Evolutionary conservation across 2,113 vertebrate species (phyloP).

Genomic region (Nibea coibor): DNA sequence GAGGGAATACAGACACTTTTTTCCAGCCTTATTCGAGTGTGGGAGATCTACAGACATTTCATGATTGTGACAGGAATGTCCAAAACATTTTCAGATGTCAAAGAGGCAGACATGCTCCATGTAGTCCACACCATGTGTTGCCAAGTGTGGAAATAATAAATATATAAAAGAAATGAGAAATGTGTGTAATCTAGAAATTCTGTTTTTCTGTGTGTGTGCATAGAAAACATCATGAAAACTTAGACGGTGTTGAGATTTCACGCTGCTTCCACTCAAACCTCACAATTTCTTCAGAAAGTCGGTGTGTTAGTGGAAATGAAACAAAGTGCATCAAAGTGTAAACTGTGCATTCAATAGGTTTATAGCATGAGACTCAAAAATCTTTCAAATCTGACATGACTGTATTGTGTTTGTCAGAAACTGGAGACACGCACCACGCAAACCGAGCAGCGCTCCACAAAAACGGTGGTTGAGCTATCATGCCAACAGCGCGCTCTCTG

Average conservation of each 20-base stretch:
- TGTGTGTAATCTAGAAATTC: not conserved
- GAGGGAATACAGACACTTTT: not conserved
- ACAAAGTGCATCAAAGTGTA: not conserved
- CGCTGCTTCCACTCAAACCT: not conserved
- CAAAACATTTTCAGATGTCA: not conserved
- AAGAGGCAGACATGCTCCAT: conserved; percentile 2
- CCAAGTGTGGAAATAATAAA: not conserved
- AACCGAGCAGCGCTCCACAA: conserved; percentile 4
- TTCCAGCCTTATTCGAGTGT: not conserved
- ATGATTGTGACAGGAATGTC: not conserved
- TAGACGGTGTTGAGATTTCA: not conserved
- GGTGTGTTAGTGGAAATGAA: not conserved
- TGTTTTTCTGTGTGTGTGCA: not conserved
- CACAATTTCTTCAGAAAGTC: not conserved
- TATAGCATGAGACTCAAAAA: not conserved
- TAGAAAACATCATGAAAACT: not conserved
- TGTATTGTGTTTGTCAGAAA: conserved; percentile 16
- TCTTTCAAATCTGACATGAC: conserved; percentile 1
- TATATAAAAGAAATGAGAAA: not conserved
- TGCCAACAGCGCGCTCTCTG: conserved; percentile 66
- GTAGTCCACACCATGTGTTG: not conserved
- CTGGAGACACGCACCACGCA: not conserved
- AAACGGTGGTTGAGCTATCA: conserved; percentile 27
- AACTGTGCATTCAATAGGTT: not conserved
- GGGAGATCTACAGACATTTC: not conserved